These are phyloP conservation scores for Schmidtea mediterranea DNA, from an alignment of 1,140 invertebrate species.

Conservation along the genomic window DNA sequence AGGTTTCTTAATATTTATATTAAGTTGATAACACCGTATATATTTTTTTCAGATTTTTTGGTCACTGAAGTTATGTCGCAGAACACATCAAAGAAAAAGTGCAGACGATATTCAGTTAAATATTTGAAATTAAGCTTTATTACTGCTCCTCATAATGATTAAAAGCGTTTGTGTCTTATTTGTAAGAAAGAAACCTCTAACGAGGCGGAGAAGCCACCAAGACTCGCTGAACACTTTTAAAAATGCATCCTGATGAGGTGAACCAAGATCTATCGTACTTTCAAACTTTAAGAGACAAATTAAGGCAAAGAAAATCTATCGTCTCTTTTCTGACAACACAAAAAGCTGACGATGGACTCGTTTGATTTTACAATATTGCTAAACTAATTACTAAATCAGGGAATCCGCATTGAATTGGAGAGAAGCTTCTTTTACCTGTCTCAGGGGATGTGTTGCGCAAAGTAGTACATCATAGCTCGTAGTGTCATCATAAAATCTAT, in stretches of 20 bases:
- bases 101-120: background rate
- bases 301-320: background rate
- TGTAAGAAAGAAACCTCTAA: background rate
- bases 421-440: background rate
- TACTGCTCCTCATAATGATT: background rate
- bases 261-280: background rate
- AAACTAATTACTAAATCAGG: background rate
- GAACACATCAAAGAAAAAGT: too few relatives aligned
- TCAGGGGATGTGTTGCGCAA: background rate
- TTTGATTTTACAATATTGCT: background rate
- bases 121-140: background rate
- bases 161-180: background rate
- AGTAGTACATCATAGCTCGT: background rate
- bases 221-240: background rate
- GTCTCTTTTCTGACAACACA: background rate
- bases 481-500: background rate
- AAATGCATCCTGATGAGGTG: background rate
- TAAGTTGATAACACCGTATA: too few relatives aligned
- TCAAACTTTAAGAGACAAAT: background rate
- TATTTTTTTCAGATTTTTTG: too few relatives aligned
- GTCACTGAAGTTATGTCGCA: too few relatives aligned
- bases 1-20: too few relatives aligned
- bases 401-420: background rate
- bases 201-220: background rate
- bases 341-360: constrained; percentile 1